phyloP scores from a whole-genome alignment of 2,113 vertebrate genomes.

The Eretmochelys imbricata region DNA sequence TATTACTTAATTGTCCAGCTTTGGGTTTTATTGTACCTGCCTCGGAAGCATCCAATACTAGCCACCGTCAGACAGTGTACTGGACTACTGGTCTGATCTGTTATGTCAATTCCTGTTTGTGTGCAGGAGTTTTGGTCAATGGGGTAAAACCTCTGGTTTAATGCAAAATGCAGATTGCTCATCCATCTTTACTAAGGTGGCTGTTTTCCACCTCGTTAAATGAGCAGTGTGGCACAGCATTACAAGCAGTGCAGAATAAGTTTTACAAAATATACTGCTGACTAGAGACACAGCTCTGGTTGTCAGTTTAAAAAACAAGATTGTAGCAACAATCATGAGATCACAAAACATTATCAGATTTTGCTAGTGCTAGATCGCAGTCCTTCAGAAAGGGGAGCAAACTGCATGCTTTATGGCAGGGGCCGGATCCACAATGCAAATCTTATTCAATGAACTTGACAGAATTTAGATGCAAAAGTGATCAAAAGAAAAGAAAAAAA shows the following conservation, averaged over 20 bases:
- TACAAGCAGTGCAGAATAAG: not conserved
- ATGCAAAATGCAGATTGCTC: not conserved
- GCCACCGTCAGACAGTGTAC: not conserved
- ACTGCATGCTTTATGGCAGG: too few relatives aligned
- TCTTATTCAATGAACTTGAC: not conserved
- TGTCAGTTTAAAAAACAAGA: too few relatives aligned
- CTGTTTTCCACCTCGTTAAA: not conserved
- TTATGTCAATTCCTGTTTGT: not conserved
- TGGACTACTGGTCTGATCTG: not conserved
- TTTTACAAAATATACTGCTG: not conserved
- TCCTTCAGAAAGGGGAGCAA: too few relatives aligned
- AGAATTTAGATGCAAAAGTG: not conserved
- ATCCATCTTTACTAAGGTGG: not conserved
- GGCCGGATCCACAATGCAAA: not conserved
- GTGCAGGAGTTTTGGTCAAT: constrained; percentile 2
- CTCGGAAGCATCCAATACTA: constrained; percentile 1
- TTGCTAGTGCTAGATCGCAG: too few relatives aligned
- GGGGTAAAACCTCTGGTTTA: not conserved
- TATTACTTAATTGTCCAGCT: not conserved
- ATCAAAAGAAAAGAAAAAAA: not conserved
- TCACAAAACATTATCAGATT: too few relatives aligned
- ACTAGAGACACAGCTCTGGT: too few relatives aligned
- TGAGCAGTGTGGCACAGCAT: not conserved
- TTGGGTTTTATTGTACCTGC: constrained; percentile 4
- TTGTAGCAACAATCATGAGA: too few relatives aligned